These are phyloP conservation scores for Mellivora capensis DNA, from an alignment of 2,113 vertebrate species.

Conservation along the genomic window DNA sequence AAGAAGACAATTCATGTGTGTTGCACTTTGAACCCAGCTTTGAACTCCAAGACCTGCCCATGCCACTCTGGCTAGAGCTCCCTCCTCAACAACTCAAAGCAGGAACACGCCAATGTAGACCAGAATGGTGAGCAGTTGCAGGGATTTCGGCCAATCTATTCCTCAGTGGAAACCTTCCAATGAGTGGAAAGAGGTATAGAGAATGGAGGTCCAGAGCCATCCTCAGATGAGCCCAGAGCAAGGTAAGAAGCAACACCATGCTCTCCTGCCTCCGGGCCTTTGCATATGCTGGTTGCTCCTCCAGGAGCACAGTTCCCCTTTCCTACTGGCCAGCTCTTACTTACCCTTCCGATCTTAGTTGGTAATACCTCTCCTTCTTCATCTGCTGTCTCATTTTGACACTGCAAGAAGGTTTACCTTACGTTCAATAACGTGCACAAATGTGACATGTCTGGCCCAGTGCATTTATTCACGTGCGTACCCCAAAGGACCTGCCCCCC, in stretches of 20 bases:
- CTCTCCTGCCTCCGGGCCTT: not conserved
- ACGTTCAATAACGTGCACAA: not conserved
- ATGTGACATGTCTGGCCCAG: not conserved
- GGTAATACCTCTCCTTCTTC: not conserved
- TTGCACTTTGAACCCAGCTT: not conserved
- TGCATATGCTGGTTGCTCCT: not conserved
- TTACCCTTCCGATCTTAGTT: not conserved
- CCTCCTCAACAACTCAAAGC: not conserved
- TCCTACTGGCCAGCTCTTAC: not conserved
- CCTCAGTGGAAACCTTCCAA: not conserved
- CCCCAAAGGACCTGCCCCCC: accelerated
- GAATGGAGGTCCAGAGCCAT: accelerated
- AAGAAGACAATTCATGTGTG: not conserved
- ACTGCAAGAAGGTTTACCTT: not conserved
- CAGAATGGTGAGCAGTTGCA: not conserved
- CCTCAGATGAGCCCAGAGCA: not conserved
- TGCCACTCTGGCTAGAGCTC: not conserved
- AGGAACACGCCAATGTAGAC: not conserved
- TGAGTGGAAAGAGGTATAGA: not conserved
- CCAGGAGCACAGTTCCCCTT: not conserved
- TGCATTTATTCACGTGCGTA: not conserved
- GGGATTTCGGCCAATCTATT: not conserved
- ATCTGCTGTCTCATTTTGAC: not conserved
- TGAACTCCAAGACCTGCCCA: not conserved
- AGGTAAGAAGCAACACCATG: accelerated